Conservation (phyloP, 1,140 invertebrate genomes). For the Xylocopa sonorina region DNA sequence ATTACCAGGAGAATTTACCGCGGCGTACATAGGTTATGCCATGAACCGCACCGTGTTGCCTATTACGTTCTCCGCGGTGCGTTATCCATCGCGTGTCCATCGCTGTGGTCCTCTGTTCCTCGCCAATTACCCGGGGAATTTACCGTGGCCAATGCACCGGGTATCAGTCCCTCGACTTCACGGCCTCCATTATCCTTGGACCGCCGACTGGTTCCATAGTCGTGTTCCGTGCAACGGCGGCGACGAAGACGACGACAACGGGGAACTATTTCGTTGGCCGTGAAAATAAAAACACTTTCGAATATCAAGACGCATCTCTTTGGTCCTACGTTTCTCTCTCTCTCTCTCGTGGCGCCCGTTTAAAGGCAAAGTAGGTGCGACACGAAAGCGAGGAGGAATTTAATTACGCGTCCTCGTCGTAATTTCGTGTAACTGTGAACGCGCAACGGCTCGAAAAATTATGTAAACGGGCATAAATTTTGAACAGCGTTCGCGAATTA, state of each 20-base stretch:
- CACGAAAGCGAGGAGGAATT: not conserved
- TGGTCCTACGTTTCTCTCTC: too few species aligned
- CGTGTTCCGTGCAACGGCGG: constrained; percentile 10
- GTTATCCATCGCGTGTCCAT: constrained; percentile 55
- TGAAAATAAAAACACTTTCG: constrained; percentile 40
- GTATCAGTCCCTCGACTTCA: constrained; percentile 54
- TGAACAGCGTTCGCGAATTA: not conserved
- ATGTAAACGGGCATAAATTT: not conserved
- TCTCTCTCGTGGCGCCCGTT: too few species aligned
- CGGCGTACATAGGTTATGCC: constrained; percentile 34
- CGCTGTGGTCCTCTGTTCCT: constrained; percentile 22
- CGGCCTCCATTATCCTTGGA: constrained; percentile 60
- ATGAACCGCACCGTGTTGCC: constrained; percentile 24
- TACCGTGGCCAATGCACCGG: constrained; percentile 65
- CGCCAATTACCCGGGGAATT: constrained; percentile 62
- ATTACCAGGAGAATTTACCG: constrained; percentile 61
- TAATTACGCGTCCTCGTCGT: not conserved
- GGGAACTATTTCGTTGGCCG: constrained; percentile 24
- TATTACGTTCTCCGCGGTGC: constrained; percentile 46
- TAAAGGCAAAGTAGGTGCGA: not conserved
- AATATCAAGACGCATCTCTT: constrained; percentile 12
- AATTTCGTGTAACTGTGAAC: not conserved
- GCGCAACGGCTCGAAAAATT: not conserved
- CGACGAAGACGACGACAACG: constrained; percentile 27
- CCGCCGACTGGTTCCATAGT: constrained; percentile 43